phyloP scores from a whole-genome alignment of 92 coral and sea anemone species.

The Blastomussa wellsi region DNA sequence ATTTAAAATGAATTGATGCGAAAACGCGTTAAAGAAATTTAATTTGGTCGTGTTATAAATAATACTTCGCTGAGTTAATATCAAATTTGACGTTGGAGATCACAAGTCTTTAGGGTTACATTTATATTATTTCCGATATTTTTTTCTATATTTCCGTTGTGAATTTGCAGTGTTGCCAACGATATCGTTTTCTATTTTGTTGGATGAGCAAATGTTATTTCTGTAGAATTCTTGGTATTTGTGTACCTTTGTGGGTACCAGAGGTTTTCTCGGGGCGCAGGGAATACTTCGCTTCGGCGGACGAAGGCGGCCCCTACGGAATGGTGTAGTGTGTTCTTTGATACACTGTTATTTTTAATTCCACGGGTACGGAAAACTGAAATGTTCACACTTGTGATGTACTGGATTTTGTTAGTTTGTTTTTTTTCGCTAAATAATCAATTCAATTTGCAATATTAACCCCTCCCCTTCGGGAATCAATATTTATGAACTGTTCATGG shows the following conservation, averaged over 20 bases:
- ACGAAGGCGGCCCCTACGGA: no score
- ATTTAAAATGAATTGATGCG: not conserved
- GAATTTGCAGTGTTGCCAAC: not conserved
- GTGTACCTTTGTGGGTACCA: no score
- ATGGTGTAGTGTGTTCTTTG: not conserved
- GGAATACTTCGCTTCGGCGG: no score
- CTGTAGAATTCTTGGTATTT: not conserved
- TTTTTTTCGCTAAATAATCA: not conserved
- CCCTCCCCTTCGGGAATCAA: not conserved
- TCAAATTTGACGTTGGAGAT: not conserved
- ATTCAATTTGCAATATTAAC: not conserved
- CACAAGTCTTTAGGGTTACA: not conserved
- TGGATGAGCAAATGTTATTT: not conserved
- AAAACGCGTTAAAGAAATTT: slow-evolving; percentile 10
- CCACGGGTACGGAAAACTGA: not conserved
- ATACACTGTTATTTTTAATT: not conserved
- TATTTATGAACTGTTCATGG: not conserved
- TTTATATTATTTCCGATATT: not conserved
- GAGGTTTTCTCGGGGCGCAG: no score
- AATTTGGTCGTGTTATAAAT: slow-evolving; percentile 10
- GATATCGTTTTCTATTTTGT: slow-evolving; percentile 15
- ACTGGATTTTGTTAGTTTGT: no score
- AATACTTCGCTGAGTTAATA: not conserved
- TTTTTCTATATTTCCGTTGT: not conserved
- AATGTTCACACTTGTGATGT: not conserved